Base-by-base conservation (phyloP, 2,888 invertebrate species). In the Noctua comes region DNA sequence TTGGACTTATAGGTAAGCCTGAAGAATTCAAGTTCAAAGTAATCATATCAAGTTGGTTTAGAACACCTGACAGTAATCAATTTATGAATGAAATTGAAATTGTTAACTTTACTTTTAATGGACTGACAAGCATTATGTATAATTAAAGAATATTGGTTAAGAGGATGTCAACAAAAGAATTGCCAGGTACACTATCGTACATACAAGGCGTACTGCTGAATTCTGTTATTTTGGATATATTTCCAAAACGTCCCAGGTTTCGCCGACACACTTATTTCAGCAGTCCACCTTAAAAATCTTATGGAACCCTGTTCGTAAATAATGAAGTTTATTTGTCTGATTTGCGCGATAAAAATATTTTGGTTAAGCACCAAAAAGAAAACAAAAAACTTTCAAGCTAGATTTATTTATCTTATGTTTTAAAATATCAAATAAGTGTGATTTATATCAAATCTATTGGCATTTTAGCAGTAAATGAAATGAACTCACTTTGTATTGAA, bases 401-500 rank as follows among this genome's bases (percentile, higher is more conserved):
- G 24, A 76, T 40, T 76, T 36, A 71, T 68, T 68, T 54, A 68
- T 31, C 7, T 57, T 62, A n/a, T 65, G 36, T 82, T 80, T 70
- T 70, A 54, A 72, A 69, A 48, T 51, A 48, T 71, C 31, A 40
- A 72, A 76, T 57, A 75, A 59, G 64, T 73, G 75, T 77, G 31
- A 68, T 78, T 27, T 69, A 66, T 68, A 79, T 64, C 21, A 73
- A 77, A 70, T 68, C 51, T 70, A 64, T 76, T 76, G 18, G 24
- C 18, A 54, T 68, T 66, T 71, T 85, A 85, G 40, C 27, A 54
- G n/a, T 71, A 74, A 78, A 43, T 27, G 8, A 75, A 72, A 75
- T 77, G 59, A 77, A 69, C 51, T 74, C 76, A 84, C 72, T 79
- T 77, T 71, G 73, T 76, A 74, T 62, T 54, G 59, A 51, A 80